A percentile compares a stretch with the other conserved stretches of the same genome.
These are phyloP conservation scores for Oreochromis grahami DNA, from an alignment of 2,797 vertebrate genomes.

Conservation along the genomic window DNA sequence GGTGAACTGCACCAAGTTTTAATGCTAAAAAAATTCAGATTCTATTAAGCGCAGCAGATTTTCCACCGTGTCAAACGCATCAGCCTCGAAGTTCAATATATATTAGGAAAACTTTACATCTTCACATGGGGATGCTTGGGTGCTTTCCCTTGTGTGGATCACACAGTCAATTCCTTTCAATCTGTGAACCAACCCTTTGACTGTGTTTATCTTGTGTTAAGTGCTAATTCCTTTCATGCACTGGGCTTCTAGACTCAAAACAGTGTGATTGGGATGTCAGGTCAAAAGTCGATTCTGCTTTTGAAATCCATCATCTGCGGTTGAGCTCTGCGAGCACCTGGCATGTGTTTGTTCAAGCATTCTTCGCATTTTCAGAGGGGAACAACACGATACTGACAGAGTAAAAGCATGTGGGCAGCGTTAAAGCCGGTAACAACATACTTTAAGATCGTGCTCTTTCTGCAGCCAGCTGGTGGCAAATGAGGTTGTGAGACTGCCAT, in stretches of 20 bases:
- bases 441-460: neutral
- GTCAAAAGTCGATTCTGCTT: slow-evolving; percentile 20
- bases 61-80: neutral
- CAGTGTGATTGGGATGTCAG: neutral
- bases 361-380: neutral
- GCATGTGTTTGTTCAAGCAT: slow-evolving; percentile 10
- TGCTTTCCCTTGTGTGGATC: neutral
- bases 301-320: neutral
- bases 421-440: neutral
- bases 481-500: neutral
- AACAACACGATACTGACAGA: neutral
- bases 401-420: neutral
- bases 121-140: neutral
- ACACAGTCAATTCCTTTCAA: neutral
- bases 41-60: neutral
- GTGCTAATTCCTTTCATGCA: slow-evolving; percentile 23
- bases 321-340: neutral
- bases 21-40: neutral
- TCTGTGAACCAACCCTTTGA: neutral
- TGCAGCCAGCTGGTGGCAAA: neutral
- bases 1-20: neutral
- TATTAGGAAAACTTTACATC: neutral
- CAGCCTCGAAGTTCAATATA: neutral
- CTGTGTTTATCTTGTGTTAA: slow-evolving; percentile 12
- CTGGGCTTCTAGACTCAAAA: slow-evolving; percentile 4